A percentile compares a stretch with the other conserved stretches of the same genome.
phyloP scores from a whole-genome alignment of 2,113 vertebrate genomes.

The Sceloporus tristichus region DNA sequence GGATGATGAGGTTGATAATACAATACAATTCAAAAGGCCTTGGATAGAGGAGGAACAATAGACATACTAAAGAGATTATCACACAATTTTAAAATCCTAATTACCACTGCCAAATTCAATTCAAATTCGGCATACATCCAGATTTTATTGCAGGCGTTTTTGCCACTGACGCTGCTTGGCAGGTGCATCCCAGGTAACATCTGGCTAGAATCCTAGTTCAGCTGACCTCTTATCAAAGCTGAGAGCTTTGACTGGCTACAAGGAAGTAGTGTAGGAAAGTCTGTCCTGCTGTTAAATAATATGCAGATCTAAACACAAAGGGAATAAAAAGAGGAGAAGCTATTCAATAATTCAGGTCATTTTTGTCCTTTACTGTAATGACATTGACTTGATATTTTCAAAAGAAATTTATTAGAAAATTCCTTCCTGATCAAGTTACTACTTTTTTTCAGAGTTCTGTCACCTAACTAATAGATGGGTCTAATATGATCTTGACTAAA shows the following conservation, averaged over 20 bases:
- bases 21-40: too few relatives aligned
- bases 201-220: too few relatives aligned
- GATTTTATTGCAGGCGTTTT: too few relatives aligned
- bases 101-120: too few relatives aligned
- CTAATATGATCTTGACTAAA: neutral
- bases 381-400: neutral
- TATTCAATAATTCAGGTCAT: neutral
- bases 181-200: too few relatives aligned
- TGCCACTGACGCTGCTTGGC: too few relatives aligned
- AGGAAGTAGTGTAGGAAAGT: neutral
- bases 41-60: too few relatives aligned
- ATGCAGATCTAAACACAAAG: neutral
- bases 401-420: slow-evolving; percentile 1
- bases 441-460: neutral
- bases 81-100: too few relatives aligned
- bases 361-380: neutral
- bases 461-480: neutral
- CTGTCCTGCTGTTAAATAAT: neutral
- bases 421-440: slow-evolving; percentile 9
- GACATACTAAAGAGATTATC: neutral
- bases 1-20: too few relatives aligned
- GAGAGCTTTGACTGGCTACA: neutral
- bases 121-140: too few relatives aligned
- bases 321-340: neutral
- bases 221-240: too few relatives aligned